These are phyloP conservation scores for Apus apus DNA, from an alignment of 2,113 vertebrate species.

Conservation along the genomic window DNA sequence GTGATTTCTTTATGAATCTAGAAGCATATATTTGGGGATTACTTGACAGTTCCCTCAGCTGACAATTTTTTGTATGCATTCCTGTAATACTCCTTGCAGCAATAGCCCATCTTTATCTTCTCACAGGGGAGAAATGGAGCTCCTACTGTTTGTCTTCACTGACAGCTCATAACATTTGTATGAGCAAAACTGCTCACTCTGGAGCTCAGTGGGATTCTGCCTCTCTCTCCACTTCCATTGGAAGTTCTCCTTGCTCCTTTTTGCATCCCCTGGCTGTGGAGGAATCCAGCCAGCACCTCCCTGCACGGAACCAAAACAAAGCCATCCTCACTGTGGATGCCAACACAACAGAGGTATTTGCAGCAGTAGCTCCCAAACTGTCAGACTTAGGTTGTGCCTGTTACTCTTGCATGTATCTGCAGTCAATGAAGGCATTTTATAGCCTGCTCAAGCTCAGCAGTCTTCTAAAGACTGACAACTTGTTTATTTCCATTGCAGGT, in stretches of 20 bases:
- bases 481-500: neutral
- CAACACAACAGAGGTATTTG: conserved; percentile 81
- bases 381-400: neutral
- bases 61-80: neutral
- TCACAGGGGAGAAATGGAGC: conserved; percentile 78
- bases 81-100: neutral
- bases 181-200: conserved; percentile 15
- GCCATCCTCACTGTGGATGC: conserved; percentile 81
- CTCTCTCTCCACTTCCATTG: neutral
- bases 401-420: neutral
- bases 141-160: conserved; percentile 75
- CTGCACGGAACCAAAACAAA: conserved; percentile 80
- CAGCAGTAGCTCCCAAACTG: neutral
- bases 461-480: neutral
- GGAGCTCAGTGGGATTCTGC: neutral
- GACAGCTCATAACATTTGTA: conserved; percentile 71
- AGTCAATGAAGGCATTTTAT: neutral
- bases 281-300: conserved; percentile 49
- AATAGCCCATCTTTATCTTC: neutral
- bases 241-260: conserved; percentile 74
- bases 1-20: neutral
- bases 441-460: neutral
- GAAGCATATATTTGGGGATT: neutral
- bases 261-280: conserved; percentile 59
- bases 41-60: neutral